phyloP scores from a whole-genome alignment of 2,797 vertebrate species.

The Neosilurus hyrtlii region DNA sequence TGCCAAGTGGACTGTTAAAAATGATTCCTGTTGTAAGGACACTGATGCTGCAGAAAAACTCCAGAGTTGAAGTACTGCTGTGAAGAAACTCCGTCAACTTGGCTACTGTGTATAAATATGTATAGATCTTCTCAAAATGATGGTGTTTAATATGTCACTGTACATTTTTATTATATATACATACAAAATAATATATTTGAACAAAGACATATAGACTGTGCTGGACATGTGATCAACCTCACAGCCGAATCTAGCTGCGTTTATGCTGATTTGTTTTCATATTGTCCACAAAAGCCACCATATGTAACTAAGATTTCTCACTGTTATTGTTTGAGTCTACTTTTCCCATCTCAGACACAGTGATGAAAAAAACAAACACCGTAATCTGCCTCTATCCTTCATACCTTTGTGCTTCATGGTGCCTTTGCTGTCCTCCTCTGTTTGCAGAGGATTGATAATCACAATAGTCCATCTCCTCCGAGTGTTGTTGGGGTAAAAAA shows the following conservation, averaged over 20 bases:
- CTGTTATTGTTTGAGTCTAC: background rate
- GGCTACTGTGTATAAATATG: too few relatives aligned
- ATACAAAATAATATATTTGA: background rate
- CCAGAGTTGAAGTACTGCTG: too few relatives aligned
- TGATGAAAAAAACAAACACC: background rate
- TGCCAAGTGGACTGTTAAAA: too few relatives aligned
- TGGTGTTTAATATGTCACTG: too few relatives aligned
- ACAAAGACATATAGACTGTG: background rate
- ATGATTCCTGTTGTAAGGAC: too few relatives aligned
- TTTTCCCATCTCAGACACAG: background rate
- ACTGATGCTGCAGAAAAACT: too few relatives aligned
- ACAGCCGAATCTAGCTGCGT: background rate
- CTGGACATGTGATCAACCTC: background rate
- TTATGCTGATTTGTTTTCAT: background rate
- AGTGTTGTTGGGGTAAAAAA: slow-evolving; percentile 45
- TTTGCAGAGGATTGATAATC: slow-evolving; percentile 65
- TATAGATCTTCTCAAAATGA: too few relatives aligned
- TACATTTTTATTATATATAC: too few relatives aligned
- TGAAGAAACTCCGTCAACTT: too few relatives aligned
- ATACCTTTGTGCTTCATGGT: slow-evolving; percentile 54
- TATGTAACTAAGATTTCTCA: slow-evolving; percentile 3
- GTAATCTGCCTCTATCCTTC: slow-evolving; percentile 43
- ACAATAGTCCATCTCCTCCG: slow-evolving; percentile 40
- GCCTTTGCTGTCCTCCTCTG: slow-evolving; percentile 53
- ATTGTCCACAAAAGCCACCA: background rate